A percentile compares a stretch with the other conserved stretches of the same genome.
Conservation (phyloP, 2,888 invertebrate genomes). For the Apamea epomidion region DNA sequence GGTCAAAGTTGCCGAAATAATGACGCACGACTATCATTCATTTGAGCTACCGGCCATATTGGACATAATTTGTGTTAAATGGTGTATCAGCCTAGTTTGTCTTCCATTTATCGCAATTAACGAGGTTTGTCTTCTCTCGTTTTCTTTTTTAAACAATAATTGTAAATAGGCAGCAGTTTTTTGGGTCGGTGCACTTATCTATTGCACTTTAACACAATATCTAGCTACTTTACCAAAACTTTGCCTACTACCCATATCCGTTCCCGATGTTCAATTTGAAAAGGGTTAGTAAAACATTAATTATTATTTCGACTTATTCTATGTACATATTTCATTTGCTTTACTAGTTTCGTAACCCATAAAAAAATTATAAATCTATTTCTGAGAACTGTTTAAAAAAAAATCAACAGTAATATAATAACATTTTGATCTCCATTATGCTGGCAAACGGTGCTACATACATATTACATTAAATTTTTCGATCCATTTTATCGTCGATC, state of each 20-base stretch:
- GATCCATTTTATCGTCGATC: constrained; percentile 56
- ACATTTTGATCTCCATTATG: constrained; percentile 11
- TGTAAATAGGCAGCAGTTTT: constrained; percentile 53
- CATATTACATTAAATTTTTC: constrained; percentile 38
- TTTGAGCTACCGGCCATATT: constrained; percentile 32
- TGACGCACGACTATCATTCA: constrained; percentile 14
- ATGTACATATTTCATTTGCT: not conserved
- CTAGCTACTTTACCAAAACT: not conserved
- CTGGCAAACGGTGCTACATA: constrained; percentile 19
- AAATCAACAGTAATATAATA: constrained; percentile 24
- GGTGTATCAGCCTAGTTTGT: constrained; percentile 43
- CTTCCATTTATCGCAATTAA: constrained; percentile 63
- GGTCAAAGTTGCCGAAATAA: constrained; percentile 39
- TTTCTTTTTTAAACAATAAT: constrained; percentile 55
- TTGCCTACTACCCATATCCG: not conserved
- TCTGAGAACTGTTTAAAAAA: constrained; percentile 12
- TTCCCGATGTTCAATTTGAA: constrained; percentile 1
- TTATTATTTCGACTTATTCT: not conserved
- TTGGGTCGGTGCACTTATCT: not conserved
- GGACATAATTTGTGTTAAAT: constrained; percentile 43
- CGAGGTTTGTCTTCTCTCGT: constrained; percentile 38
- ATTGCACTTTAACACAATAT: not conserved
- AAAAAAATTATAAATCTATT: constrained; percentile 6
- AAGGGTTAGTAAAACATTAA: not conserved
- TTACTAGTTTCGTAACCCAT: constrained; percentile 4